Evolutionary conservation across 2,113 vertebrate genomes (phyloP), one percentile per base, ranked within the genome.

Genomic region (Dasypus novemcinctus): DNA sequence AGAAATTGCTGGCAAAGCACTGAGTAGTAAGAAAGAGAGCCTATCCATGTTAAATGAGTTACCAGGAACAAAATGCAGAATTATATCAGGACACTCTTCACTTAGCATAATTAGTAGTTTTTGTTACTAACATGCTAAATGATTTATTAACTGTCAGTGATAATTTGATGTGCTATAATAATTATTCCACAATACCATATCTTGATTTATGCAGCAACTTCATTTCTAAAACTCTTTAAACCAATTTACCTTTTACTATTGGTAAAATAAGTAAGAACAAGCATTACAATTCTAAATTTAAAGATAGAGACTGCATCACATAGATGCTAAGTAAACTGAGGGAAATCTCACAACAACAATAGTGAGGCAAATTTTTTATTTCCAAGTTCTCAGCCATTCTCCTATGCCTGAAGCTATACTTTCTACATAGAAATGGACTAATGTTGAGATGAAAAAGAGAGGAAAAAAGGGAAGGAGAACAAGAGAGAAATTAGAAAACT

Each of bases 1-100:
- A 75, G 94, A 97, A 98, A 98, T 96, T 84, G 94, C 88, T 98
- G 97, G 87, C 91, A 46, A 97, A 97, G 95, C 94, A 93, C 63
- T 94, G 33, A 86, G 96, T 63, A 69, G 93, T 91, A 96, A 95
- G 86, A 96, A 75, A 96, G 93, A 91, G 29, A 97, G 43, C 38
- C 21, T 86, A 57, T 97, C 95, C 66, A 63, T 78, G 80, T 75
- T 98, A 96, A 98, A 95, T 96, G 96, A 98, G 90, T 61, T 96
- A 97, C n/a, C 90, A 95, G 64, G 78, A 91, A 95, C 95, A 97
- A 96, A 74, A 14, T 89, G 75, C 79, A 96, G 89, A 97, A 97
- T 96, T 27, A 80, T 97, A 80, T 87, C 2, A 96, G 93, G 86
- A 54, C 2, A 69, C 92, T 94, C 71, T 95, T 98, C 96, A 83